These are phyloP conservation scores for Chrysodeixis includens DNA, from an alignment of 2,888 invertebrate species.

Conservation along the genomic window DNA sequence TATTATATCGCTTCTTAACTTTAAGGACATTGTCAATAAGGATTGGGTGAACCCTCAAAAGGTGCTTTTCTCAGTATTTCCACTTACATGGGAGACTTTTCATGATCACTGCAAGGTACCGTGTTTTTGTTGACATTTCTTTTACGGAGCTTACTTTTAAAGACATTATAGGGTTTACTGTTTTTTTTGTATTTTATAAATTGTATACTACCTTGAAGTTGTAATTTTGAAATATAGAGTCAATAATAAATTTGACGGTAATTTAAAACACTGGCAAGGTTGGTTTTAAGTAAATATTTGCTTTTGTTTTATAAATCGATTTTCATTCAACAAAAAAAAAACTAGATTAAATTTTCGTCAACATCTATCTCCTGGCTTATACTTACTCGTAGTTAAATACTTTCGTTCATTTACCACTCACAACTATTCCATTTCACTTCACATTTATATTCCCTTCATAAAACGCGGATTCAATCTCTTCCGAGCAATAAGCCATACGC, in stretches of 20 bases:
- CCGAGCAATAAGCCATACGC: background rate
- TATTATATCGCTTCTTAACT: background rate
- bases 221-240: background rate
- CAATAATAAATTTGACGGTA: too few relatives aligned
- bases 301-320: too few relatives aligned
- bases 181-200: too few relatives aligned
- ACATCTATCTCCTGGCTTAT: too few relatives aligned
- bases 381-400: too few relatives aligned
- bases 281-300: too few relatives aligned
- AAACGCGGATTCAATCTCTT: constrained; percentile 3
- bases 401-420: background rate
- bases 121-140: background rate
- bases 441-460: background rate
- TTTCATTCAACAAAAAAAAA: too few relatives aligned
- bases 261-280: too few relatives aligned
- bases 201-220: too few relatives aligned
- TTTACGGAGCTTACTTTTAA: background rate
- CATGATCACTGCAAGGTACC: background rate
- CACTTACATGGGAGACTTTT: background rate
- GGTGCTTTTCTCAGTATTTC: constrained; percentile 1
- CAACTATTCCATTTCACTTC: background rate
- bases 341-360: too few relatives aligned
- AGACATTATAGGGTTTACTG: background rate
- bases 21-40: constrained; percentile 4
- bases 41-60: constrained; percentile 1